Evolutionary conservation across 2,888 invertebrate species (phyloP).

Genomic region (Geophilus truncorum): DNA sequence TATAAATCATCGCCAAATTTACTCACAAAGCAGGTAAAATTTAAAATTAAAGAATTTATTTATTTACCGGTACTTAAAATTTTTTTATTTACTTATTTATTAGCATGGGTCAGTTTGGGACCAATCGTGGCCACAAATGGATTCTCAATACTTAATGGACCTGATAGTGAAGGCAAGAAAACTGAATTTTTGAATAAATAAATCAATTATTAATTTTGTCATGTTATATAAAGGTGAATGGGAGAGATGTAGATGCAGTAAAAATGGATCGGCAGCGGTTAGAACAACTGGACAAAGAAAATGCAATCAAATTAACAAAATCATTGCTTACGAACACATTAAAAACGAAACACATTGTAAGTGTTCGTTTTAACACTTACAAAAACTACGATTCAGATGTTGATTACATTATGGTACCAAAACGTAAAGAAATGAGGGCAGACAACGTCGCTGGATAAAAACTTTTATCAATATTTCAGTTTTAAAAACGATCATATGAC

Average conservation of each 20-base stretch:
- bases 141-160: conserved; percentile 46
- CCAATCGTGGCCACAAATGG: conserved; percentile 72
- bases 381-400: background rate
- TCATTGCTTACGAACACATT: background rate
- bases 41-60: background rate
- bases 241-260: background rate
- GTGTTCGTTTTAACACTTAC: background rate
- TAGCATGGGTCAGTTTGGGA: conserved; percentile 59
- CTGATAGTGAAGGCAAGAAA: background rate
- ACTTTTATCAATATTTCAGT: background rate
- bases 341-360: background rate
- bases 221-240: background rate
- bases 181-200: background rate
- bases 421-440: background rate
- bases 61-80: background rate
- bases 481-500: background rate
- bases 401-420: background rate
- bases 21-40: background rate
- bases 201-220: background rate
- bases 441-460: background rate
- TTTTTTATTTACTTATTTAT: conserved; percentile 45
- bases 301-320: background rate
- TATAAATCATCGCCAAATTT: conserved; percentile 58
- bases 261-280: background rate
- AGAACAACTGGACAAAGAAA: background rate